Evolutionary conservation across 1,140 invertebrate genomes (phyloP).

Genomic region (Muscidifurax raptorellus): DNA sequence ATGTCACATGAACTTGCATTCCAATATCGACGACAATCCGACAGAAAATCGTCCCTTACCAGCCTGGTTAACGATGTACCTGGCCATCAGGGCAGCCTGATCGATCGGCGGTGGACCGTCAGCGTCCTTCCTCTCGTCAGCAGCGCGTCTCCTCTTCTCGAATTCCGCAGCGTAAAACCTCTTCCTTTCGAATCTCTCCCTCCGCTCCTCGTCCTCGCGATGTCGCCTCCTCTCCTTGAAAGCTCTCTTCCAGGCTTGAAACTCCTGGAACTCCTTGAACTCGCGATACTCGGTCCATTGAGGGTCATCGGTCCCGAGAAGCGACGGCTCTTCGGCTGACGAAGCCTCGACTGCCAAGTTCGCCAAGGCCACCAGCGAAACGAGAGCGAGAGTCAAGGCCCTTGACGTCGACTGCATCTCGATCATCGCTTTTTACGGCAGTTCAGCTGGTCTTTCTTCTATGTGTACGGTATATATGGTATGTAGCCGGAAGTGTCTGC

Average conservation of each 20-base stretch:
- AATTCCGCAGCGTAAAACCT: not conserved
- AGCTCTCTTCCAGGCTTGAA: slow-evolving; percentile 53
- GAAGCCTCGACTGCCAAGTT: slow-evolving; percentile 26
- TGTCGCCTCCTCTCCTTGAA: not conserved
- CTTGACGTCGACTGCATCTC: not conserved
- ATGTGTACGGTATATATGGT: no score
- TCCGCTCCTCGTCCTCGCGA: not conserved
- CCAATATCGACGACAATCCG: no score
- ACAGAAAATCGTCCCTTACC: slow-evolving; percentile 62
- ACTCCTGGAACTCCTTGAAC: slow-evolving; percentile 55
- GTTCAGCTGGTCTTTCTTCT: no score
- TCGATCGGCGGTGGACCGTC: slow-evolving; percentile 67
- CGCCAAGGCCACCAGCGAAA: not conserved
- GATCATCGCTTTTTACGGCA: not conserved
- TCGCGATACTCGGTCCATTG: slow-evolving; percentile 29
- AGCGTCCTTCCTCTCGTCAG: not conserved
- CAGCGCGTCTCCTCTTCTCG: not conserved
- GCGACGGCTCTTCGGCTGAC: not conserved
- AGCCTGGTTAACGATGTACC: slow-evolving; percentile 75
- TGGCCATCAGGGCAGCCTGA: slow-evolving; percentile 73
- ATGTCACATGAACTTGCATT: no score
- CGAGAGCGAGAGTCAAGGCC: slow-evolving; percentile 30
- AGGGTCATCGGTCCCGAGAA: not conserved
- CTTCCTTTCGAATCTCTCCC: not conserved
- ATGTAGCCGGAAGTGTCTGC: no score